Evolutionary conservation across 2,113 vertebrate genomes (phyloP), one percentile per base, ranked within the genome.

Genomic region (Thymallus thymallus): DNA sequence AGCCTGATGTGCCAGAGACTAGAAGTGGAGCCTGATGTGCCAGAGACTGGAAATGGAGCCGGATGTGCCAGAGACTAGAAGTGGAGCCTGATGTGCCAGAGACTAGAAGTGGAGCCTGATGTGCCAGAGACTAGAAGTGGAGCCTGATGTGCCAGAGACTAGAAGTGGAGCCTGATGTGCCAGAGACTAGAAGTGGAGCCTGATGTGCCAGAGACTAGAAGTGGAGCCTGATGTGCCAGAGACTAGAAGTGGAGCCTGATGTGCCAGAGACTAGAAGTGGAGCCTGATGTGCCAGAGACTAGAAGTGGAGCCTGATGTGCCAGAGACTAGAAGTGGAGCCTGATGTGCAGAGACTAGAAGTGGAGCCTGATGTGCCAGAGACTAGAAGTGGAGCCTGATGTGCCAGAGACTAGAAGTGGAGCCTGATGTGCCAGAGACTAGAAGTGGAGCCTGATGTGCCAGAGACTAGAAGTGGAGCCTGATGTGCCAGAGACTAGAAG

Each of bases 141-240:
- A 41, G 35, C 35, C 35, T 30, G 29, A 30, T 30, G 78, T 80
- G 78, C 73, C 73, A 35, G 72, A 76, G 76, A 46, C 45, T 46
- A 46, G 45, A 46, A 46, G 7, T 45, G 41, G 22, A 30, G 29
- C 29, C 29, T 30, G 29, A 30, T 30, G 76, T 80, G 77, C 73
- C 73, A 35, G 72, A 76, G 76, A 45, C 41, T 45, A 45, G 41
- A 45, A 45, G 6, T 46, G 45, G 22, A 30, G 29, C 29, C 29
- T 30, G 29, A 30, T 30, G 78, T 80, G 80, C 73, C 73, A 35
- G 72, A 76, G 75, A 46, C 45, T 46, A 46, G 45, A 46, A 46
- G 7, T 46, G 45, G 22, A 30, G 29, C 29, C 29, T 30, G 29
- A 30, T 30, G 78, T 80, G 80, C 73, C 2, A 35, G 72, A 76